Evolutionary conservation across 2,797 vertebrate genomes (phyloP).

Genomic region (Caiman crocodilus): DNA sequence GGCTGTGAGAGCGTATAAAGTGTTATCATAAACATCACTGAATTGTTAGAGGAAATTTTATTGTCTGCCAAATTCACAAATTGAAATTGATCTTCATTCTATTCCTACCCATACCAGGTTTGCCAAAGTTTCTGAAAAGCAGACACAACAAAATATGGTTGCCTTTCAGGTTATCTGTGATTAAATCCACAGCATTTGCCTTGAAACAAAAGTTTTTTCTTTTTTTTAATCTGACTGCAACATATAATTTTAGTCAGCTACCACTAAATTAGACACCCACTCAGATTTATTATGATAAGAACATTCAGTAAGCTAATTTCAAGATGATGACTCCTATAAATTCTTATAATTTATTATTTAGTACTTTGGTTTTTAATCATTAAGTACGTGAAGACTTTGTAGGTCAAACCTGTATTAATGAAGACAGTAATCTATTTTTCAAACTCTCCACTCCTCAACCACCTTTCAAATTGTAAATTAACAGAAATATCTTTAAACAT

Average conservation of each 20-base stretch:
- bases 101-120: conserved; percentile 27
- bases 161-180: conserved; percentile 81
- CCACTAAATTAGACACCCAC: conserved; percentile 87
- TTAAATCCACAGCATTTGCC: conserved; percentile 88
- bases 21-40: conserved; percentile 58
- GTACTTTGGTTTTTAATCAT: conserved; percentile 90
- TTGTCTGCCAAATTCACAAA: conserved; percentile 72
- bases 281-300: conserved; percentile 92
- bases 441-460: conserved; percentile 84
- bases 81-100: conserved; percentile 68
- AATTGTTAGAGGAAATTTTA: conserved; percentile 55
- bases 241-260: conserved; percentile 89
- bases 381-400: conserved; percentile 92
- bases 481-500: conserved; percentile 86
- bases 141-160: conserved; percentile 68
- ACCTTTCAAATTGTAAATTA: conserved; percentile 88
- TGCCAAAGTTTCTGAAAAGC: conserved; percentile 76
- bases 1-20: background rate
- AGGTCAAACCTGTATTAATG: conserved; percentile 91
- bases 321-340: conserved; percentile 90
- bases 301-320: conserved; percentile 91
- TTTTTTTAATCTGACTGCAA: conserved; percentile 84
- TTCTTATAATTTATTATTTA: conserved; percentile 93
- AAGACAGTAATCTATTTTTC: conserved; percentile 90
- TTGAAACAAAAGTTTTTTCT: conserved; percentile 86